A percentile compares a stretch with the other conserved stretches of the same genome.
phyloP scores from a whole-genome alignment of 2,888 invertebrate genomes.

The Netelia fuscicornis region DNA sequence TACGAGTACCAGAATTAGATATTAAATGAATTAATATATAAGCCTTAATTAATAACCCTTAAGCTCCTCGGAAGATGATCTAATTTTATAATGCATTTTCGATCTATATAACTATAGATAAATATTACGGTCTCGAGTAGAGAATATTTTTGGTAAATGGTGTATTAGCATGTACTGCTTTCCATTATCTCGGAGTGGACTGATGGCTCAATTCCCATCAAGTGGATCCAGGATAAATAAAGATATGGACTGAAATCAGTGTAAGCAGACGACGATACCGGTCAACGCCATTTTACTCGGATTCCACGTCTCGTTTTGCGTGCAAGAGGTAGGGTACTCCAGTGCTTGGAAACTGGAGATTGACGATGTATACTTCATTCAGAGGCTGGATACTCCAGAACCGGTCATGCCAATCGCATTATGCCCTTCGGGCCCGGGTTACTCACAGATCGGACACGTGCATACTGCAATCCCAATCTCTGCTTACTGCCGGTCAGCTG shows the following conservation, averaged over 20 bases:
- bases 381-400: background rate
- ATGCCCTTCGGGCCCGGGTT: conserved; percentile 2
- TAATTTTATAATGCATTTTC: background rate
- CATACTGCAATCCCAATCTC: conserved; percentile 24
- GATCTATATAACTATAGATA: conserved; percentile 10
- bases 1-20: too few relatives aligned
- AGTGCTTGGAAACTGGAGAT: conserved; percentile 69
- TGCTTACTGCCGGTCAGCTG: conserved; percentile 31
- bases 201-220: background rate
- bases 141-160: too few relatives aligned
- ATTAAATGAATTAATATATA: too few relatives aligned
- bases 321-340: conserved; percentile 26
- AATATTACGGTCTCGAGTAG: background rate
- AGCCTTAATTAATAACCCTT: too few relatives aligned
- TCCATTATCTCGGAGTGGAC: background rate
- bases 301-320: conserved; percentile 76
- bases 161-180: too few relatives aligned
- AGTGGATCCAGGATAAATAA: too few relatives aligned
- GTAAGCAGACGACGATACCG: conserved; percentile 60
- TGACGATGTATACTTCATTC: background rate
- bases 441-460: conserved; percentile 58
- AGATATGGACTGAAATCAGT: background rate
- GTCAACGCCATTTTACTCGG: conserved; percentile 75
- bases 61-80: too few relatives aligned
- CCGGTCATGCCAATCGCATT: conserved; percentile 50